Base-by-base conservation (phyloP, 2,797 vertebrate species). In the Galagoides demidoff region DNA sequence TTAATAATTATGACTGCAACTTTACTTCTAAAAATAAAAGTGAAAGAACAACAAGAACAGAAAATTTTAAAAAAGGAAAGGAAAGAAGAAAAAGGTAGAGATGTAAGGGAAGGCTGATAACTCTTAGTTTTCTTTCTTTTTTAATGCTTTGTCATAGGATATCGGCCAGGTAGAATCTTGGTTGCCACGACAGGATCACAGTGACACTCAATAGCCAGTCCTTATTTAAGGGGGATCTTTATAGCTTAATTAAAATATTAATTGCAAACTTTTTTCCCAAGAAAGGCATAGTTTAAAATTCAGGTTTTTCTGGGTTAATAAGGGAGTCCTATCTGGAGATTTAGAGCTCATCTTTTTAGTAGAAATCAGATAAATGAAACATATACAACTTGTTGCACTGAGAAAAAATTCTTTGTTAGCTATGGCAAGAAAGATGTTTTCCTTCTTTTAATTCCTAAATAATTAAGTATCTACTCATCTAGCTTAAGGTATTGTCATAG, bases 361-460 rank as follows among this genome's bases (percentile, higher is more conserved):
- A 49, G 70, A 85, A n/a, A 85, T 85, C 11, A 96, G 74, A 86
- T 57, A 92, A 49, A 90, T 59, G 9, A 0, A 86, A 17, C 45
- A 27, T 68, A 23, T 0, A 52, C 4, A 81, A 37, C 12, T 45
- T 96, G 5, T 45, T 96, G 5, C 22, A 43, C 2, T 84, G 37
- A 86, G 39, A 23, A 93, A 88, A 25, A 19, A 83, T 29, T 20
- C 55, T 3, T 45, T 93, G 25, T 43, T 85, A 49, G 95, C 59
- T 74, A 78, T 90, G 23, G 34, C 90, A 57, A 89, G 12, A 1
- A 4, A 31, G 0, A 7, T 74, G 0, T 71, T 97, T 96, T 97
- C 9, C 34, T 17, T 95, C 59, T 93, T 95, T 85, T 88, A 70
- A 95, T 96, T 95, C 63, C 45, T 94, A 97, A 96, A 91, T 95